A percentile compares a stretch with the other conserved stretches of the same genome.
Conservation (phyloP, 2,797 vertebrate genomes). For the Rhincodon typus region DNA sequence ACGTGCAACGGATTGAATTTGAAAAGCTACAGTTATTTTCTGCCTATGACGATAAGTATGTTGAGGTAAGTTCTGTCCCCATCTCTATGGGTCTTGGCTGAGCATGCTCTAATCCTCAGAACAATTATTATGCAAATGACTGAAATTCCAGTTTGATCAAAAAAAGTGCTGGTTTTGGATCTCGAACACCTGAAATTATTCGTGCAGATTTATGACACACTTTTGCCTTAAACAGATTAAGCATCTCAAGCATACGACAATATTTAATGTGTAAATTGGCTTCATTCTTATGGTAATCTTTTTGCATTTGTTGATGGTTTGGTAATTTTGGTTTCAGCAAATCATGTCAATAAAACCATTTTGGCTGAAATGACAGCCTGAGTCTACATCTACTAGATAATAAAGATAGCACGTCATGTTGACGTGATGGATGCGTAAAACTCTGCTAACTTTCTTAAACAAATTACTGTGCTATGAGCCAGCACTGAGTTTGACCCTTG, state of each 20-base stretch:
- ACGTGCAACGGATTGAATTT: conserved; percentile 48
- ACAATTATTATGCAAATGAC: background rate
- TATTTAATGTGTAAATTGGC: background rate
- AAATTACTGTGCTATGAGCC: background rate
- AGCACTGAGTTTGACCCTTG: background rate
- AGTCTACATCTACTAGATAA: background rate
- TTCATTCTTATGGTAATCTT: background rate
- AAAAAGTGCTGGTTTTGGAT: background rate
- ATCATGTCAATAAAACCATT: too few species aligned
- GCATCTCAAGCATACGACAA: background rate
- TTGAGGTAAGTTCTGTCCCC: conserved; percentile 48
- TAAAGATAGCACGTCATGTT: background rate
- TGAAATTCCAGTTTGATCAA: background rate
- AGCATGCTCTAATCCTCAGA: background rate
- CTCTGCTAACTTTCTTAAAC: background rate
- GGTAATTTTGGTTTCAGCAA: background rate
- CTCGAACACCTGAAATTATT: background rate
- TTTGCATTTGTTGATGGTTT: too few species aligned
- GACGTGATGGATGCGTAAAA: background rate
- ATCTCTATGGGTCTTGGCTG: background rate
- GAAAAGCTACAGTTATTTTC: conserved; percentile 44
- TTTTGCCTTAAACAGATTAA: background rate
- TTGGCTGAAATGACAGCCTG: background rate
- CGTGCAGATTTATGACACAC: background rate
- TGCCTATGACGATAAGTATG: conserved; percentile 49